Evolutionary conservation across 2,888 invertebrate genomes (phyloP), one percentile per base, ranked within the genome.

Genomic region (Drosophila emarginata): DNA sequence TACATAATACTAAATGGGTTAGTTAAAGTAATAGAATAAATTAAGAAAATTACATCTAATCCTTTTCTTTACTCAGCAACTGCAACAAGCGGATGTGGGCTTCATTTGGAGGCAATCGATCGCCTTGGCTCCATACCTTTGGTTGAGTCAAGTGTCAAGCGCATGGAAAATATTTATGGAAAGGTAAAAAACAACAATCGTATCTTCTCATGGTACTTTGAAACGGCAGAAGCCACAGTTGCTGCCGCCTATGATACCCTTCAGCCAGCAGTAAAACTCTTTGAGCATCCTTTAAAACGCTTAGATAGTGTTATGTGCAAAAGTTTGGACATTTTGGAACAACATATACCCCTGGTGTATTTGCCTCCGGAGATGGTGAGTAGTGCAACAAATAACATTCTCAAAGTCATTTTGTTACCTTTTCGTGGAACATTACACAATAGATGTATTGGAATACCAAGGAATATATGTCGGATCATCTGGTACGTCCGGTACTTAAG

Each of bases 341-440:
- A 96, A 85, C 94, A 94, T 68, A 95, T 97, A 56, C 97, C 97
- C 0, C 94, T 95, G 1, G 95, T 97, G 70, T 95, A 95, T 89
- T 93, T 97, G 77, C 96, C 97, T 4, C 97, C 97, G 7, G 94
- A 97, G 92, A 94, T 96, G 93, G 97, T 97, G 93, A 94, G 93
- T 90, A 62, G 4, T 36, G 26, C 52, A n/a, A 28, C 9, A 11
- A 7, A 9, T 32, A 32, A 32, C 9, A 32, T 32, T 7, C 6
- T 28, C 5, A 1, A 18, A 37, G 9, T 62, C 72, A 52, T 51
- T 63, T 40, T 56, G 45, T 56, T 61, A 81, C 75, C 82, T 37
- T 81, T 87, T 52, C 78, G 73, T 68, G 89, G 91, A 6, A 39
- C 14, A 39, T 6, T 14, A 0, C n/a, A 37, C 45, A 45, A 62